Conservation (phyloP, 2,797 vertebrate genomes). For the Acrossocheilus fasciatus region DNA sequence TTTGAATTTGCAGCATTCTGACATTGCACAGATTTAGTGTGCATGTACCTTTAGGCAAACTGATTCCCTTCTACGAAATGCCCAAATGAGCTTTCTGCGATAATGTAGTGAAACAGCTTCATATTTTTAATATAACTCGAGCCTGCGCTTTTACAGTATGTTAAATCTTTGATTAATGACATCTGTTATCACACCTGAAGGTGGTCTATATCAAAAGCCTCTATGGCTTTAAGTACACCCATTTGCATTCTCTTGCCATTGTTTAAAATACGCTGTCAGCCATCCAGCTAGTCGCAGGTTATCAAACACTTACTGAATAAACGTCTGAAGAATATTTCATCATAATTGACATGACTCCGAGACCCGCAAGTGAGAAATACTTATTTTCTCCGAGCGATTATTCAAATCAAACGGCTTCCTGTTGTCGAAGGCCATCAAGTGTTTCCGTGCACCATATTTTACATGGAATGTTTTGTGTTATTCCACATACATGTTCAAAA, state of each 20-base stretch:
- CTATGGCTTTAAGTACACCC: background rate
- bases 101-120: background rate
- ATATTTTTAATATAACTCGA: constrained; percentile 5
- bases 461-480: background rate
- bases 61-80: background rate
- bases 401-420: background rate
- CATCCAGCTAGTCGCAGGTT: constrained; percentile 16
- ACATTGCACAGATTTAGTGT: background rate
- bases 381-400: background rate
- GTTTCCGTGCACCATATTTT: background rate
- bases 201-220: constrained; percentile 34
- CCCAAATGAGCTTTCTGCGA: background rate
- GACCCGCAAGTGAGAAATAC: background rate
- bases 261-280: constrained; percentile 27
- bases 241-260: constrained; percentile 24
- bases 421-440: background rate
- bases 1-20: background rate
- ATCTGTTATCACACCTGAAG: constrained; percentile 31
- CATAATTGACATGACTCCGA: constrained; percentile 21
- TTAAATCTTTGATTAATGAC: constrained; percentile 37
- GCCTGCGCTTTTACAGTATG: constrained; percentile 20
- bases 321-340: constrained; percentile 5
- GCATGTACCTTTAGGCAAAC: background rate
- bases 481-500: background rate
- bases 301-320: constrained; percentile 7